Evolutionary conservation across 1,140 invertebrate species (phyloP).

Genomic region (Antheraea mylitta): DNA sequence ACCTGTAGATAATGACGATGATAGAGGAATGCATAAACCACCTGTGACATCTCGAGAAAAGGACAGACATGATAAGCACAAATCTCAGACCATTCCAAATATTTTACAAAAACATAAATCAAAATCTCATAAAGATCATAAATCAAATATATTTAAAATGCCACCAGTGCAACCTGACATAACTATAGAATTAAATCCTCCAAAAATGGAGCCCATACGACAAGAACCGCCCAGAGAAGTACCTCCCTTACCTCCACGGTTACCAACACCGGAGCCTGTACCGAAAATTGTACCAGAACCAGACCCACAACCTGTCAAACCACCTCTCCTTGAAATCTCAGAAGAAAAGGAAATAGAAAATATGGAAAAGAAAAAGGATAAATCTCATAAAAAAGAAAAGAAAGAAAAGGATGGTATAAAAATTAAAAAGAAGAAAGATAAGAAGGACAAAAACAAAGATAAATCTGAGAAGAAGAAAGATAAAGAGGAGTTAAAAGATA

Average conservation of each 20-base stretch:
- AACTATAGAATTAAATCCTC: conserved; percentile 76
- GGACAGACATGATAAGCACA: conserved; percentile 72
- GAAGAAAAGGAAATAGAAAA: conserved; percentile 77
- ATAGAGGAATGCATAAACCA: conserved; percentile 64
- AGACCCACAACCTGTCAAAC: conserved; percentile 29
- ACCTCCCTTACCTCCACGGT: conserved; percentile 26
- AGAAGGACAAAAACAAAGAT: conserved; percentile 83
- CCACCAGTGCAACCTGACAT: conserved; percentile 74
- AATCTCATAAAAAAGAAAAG: conserved; percentile 86
- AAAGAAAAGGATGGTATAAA: conserved; percentile 82
- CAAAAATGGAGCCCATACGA: conserved; percentile 60
- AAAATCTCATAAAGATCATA: conserved; percentile 70
- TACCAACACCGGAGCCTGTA: conserved; percentile 30
- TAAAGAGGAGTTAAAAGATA: conserved; percentile 81
- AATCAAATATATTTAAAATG: conserved; percentile 72
- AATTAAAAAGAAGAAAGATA: conserved; percentile 88
- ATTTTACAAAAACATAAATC: conserved; percentile 73
- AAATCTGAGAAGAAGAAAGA: conserved; percentile 80
- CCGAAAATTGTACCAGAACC: conserved; percentile 35
- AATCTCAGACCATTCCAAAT: conserved; percentile 74
- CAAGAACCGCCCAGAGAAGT: conserved; percentile 44
- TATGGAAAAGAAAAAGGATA: conserved; percentile 82
- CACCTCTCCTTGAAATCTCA: conserved; percentile 32
- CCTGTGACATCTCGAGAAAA: conserved; percentile 58
- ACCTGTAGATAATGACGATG: conserved; percentile 70